Conservation (phyloP, 2,797 vertebrate species). For the Phataginus tricuspis region DNA sequence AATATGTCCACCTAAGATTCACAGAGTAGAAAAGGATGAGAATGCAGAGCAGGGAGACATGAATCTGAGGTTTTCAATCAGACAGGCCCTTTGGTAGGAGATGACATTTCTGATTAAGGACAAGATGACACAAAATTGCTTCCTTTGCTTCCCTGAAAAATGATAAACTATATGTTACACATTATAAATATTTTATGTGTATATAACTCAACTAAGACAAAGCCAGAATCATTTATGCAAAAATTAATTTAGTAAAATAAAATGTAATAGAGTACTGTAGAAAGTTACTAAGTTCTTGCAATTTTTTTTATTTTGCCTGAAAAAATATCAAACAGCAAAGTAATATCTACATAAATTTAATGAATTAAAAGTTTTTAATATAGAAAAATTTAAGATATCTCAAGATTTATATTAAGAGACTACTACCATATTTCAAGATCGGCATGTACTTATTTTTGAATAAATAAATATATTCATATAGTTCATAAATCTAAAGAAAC, state of each 20-base stretch:
- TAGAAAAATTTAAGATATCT: background rate
- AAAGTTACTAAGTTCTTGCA: background rate
- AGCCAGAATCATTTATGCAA: background rate
- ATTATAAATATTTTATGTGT: background rate
- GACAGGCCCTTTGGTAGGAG: background rate
- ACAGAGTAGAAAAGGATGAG: background rate
- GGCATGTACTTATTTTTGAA: background rate
- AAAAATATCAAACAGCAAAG: background rate
- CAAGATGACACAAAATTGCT: background rate
- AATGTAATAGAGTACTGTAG: background rate
- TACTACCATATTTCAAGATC: background rate
- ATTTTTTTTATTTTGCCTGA: background rate
- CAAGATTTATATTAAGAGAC: background rate
- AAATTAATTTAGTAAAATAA: slow-evolving; percentile 8
- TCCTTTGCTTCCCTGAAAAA: background rate
- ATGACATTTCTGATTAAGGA: background rate
- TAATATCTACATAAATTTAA: background rate
- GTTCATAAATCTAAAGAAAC: background rate
- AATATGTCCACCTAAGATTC: background rate
- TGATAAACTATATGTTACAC: background rate
- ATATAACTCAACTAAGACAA: background rate
- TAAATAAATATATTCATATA: background rate
- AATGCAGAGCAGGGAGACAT: background rate
- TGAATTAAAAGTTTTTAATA: background rate
- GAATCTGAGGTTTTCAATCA: background rate